Percentiles rank a stretch among this genome's conserved stretches.
Conservation (phyloP, 2,888 invertebrate genomes). For the Leptopilina syphax region DNA sequence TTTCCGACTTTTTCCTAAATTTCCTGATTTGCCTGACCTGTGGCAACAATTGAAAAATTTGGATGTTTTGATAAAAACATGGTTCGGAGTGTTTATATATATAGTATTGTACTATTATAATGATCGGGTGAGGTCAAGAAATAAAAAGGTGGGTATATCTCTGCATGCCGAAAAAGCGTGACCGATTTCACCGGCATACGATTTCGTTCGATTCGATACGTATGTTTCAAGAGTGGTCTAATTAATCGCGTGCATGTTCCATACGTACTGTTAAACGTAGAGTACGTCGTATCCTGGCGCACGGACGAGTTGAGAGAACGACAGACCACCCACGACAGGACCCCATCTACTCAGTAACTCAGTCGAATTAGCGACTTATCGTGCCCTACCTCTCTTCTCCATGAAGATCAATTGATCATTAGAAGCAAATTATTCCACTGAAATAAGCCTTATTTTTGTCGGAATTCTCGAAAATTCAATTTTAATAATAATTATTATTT, state of each 20-base stretch:
- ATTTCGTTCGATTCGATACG: constrained; percentile 56
- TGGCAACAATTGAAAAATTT: not conserved
- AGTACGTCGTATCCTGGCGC: constrained; percentile 52
- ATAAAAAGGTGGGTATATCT: constrained; percentile 32
- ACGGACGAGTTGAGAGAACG: constrained; percentile 51
- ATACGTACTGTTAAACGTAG: constrained; percentile 50
- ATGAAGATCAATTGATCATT: constrained; percentile 42
- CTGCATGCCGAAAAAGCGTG: constrained; percentile 66
- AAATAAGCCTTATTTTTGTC: not conserved
- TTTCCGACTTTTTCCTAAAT: no score
- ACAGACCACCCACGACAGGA: constrained; percentile 71
- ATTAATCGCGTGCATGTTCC: constrained; percentile 70
- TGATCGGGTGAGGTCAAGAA: not conserved
- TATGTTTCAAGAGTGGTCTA: constrained; percentile 61
- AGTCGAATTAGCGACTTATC: constrained; percentile 71
- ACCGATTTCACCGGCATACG: constrained; percentile 54
- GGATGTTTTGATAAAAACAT: no score
- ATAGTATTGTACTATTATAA: no score
- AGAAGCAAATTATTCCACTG: constrained; percentile 28
- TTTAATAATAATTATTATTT: no score
- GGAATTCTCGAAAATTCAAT: not conserved
- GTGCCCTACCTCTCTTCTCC: constrained; percentile 54
- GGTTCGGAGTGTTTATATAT: no score
- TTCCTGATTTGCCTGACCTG: no score
- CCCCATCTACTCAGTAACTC: constrained; percentile 61